Percentiles rank a stretch among this genome's conserved stretches.
Conservation (phyloP, 2,888 invertebrate genomes). For the Ochropacha duplaris region DNA sequence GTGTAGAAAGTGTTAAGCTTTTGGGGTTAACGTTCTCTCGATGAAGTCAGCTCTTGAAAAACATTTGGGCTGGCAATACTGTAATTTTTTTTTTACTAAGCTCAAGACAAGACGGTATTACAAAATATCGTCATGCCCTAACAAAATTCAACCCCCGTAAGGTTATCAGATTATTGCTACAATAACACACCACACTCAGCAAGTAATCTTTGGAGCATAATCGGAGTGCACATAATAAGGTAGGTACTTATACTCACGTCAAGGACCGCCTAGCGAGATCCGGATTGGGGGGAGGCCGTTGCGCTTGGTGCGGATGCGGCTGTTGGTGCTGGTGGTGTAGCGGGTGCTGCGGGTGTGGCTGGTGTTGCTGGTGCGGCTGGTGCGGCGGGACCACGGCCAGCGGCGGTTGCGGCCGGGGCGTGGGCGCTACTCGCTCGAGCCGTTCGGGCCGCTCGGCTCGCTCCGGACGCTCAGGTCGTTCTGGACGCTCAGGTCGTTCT, state of each 20-base stretch:
- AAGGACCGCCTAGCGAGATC: slow-evolving; percentile 89
- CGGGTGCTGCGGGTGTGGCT: slow-evolving; percentile 29
- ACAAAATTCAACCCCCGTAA: too few species aligned
- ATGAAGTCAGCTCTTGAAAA: too few species aligned
- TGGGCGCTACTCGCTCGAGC: slow-evolving; percentile 36
- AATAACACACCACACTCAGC: too few species aligned
- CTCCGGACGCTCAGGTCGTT: slow-evolving; percentile 26
- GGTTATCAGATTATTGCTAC: too few species aligned
- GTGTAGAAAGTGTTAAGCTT: background rate
- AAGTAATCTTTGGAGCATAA: too few species aligned
- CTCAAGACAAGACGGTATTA: too few species aligned
- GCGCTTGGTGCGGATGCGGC: slow-evolving; percentile 61
- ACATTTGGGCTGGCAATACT: too few species aligned
- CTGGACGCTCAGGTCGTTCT: slow-evolving; percentile 32
- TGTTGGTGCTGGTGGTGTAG: slow-evolving; percentile 49
- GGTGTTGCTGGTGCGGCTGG: slow-evolving; percentile 14
- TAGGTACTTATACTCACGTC: slow-evolving; percentile 77
- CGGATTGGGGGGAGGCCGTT: slow-evolving; percentile 79
- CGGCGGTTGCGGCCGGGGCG: slow-evolving; percentile 33
- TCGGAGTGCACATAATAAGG: too few species aligned
- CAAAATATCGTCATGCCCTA: too few species aligned
- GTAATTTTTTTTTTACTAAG: too few species aligned
- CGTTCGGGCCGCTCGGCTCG: slow-evolving; percentile 14
- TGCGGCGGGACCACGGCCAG: slow-evolving; percentile 32
- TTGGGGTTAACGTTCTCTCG: background rate